These are phyloP conservation scores for Grammomys dolichurus DNA, from an alignment of 2,113 vertebrate genomes.

Conservation along the genomic window DNA sequence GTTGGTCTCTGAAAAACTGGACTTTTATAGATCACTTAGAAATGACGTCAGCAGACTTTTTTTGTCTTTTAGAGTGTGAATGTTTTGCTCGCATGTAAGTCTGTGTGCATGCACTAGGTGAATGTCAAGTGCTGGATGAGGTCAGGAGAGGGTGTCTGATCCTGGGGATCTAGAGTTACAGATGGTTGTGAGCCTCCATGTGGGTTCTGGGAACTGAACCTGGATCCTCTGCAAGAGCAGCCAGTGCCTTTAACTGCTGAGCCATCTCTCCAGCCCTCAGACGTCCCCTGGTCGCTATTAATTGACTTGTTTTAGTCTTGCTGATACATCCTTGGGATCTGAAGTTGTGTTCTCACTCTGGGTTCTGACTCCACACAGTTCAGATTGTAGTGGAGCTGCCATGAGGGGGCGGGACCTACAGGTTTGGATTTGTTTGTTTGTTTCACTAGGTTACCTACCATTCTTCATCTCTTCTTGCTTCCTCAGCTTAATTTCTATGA, in stretches of 20 bases:
- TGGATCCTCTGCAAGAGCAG: background rate
- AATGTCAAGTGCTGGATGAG: background rate
- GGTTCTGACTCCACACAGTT: background rate
- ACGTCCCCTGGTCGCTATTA: background rate
- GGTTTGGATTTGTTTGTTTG: background rate
- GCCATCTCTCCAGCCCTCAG: background rate
- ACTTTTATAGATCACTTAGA: background rate
- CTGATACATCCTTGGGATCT: background rate
- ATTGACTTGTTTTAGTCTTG: background rate
- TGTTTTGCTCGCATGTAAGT: background rate
- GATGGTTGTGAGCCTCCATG: background rate
- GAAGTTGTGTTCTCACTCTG: background rate
- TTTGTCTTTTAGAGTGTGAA: background rate
- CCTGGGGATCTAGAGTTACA: background rate
- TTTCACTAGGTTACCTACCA: background rate
- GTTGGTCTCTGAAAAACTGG: background rate
- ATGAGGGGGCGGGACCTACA: background rate
- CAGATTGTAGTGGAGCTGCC: background rate
- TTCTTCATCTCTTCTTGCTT: background rate
- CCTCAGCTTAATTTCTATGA: background rate
- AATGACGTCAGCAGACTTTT: background rate
- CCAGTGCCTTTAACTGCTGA: background rate
- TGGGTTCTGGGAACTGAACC: background rate
- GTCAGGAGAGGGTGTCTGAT: background rate
- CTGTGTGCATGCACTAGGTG: background rate